A percentile compares a stretch with the other conserved stretches of the same genome.
Conservation (phyloP, 92 coral and sea anemone genomes). For the Metridium senile region DNA sequence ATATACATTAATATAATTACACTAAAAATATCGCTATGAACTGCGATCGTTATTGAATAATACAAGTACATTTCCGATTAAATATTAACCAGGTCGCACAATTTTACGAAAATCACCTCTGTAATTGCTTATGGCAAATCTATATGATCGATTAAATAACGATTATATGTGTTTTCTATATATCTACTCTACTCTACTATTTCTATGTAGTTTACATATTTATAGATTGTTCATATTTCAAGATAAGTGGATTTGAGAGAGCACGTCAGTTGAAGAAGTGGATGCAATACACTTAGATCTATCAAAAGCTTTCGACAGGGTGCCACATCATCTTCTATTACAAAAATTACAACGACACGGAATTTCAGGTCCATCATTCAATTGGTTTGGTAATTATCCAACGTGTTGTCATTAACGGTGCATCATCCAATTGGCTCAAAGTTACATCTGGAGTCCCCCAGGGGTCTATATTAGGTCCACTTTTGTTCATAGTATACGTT, state of each 20-base stretch:
- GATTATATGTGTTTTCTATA: background rate
- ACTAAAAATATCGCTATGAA: conserved; percentile 1
- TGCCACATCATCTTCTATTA: too few species aligned
- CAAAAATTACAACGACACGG: too few species aligned
- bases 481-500: too few species aligned
- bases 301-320: too few species aligned
- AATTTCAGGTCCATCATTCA: too few species aligned
- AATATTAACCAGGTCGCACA: conserved; percentile 25
- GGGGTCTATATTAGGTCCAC: too few species aligned
- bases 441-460: too few species aligned
- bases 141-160: background rate
- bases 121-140: background rate
- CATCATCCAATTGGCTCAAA: too few species aligned
- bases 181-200: background rate
- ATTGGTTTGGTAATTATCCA: too few species aligned
- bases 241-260: background rate
- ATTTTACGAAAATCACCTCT: background rate
- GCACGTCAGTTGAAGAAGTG: background rate
- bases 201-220: conserved; percentile 24
- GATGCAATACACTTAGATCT: too few species aligned
- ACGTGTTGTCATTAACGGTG: too few species aligned
- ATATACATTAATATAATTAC: conserved; percentile 38
- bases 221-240: conserved; percentile 1
- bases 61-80: conserved; percentile 18
- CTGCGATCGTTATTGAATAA: conserved; percentile 1